These are phyloP conservation scores for Melospiza georgiana DNA, from an alignment of 2,113 vertebrate species.

Conservation along the genomic window DNA sequence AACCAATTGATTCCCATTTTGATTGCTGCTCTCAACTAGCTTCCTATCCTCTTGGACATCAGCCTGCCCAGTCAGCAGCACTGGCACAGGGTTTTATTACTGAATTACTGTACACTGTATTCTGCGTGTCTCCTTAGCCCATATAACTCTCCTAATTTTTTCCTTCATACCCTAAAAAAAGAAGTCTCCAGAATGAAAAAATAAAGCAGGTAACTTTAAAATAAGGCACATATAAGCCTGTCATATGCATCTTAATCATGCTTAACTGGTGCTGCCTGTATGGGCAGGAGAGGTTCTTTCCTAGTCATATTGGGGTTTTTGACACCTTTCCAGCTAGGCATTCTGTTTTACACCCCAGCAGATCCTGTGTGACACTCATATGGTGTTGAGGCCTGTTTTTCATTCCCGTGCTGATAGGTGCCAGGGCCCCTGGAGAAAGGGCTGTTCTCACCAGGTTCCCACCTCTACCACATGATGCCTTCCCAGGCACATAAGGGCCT, in stretches of 20 bases:
- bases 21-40: background rate
- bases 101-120: background rate
- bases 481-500: background rate
- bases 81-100: background rate
- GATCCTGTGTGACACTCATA: background rate
- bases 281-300: background rate
- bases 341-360: background rate
- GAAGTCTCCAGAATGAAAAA: background rate
- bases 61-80: background rate
- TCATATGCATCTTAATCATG: background rate
- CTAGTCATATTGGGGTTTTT: background rate
- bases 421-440: background rate
- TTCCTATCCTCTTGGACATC: background rate
- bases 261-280: background rate
- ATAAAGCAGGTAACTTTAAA: background rate
- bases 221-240: background rate
- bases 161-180: background rate
- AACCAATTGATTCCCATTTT: conserved; percentile 11
- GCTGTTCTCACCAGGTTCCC: background rate
- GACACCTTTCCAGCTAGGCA: background rate
- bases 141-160: background rate
- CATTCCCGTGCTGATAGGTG: background rate
- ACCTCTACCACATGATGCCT: background rate
- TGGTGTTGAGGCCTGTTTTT: background rate
- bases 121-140: background rate